phyloP scores from a whole-genome alignment of 2,888 invertebrate genomes.

The Crocallis elinguaria region DNA sequence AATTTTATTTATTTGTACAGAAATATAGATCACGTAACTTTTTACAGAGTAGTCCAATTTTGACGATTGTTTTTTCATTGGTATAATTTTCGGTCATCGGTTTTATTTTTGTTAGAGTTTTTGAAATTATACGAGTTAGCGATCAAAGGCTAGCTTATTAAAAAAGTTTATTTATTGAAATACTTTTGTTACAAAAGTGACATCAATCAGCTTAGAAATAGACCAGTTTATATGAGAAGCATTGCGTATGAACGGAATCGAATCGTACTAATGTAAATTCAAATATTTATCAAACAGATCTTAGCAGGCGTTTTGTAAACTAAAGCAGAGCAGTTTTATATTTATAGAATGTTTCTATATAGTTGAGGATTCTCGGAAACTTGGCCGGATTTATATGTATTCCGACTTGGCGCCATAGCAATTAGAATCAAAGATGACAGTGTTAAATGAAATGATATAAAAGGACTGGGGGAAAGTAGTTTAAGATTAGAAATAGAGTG shows the following conservation, averaged over 20 bases:
- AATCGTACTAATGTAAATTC: conserved; percentile 16
- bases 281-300: conserved; percentile 24
- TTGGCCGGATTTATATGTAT: conserved; percentile 50
- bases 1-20: too few species aligned
- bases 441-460: conserved; percentile 32
- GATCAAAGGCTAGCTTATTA: too few species aligned
- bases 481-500: not conserved
- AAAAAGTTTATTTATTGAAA: not conserved
- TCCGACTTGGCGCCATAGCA: conserved; percentile 54
- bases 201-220: not conserved
- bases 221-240: not conserved
- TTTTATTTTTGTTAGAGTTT: too few species aligned
- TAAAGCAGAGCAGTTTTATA: conserved; percentile 22
- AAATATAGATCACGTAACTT: too few species aligned
- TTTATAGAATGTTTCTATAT: conserved; percentile 35
- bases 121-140: too few species aligned
- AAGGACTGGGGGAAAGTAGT: conserved; percentile 11
- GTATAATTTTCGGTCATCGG: too few species aligned
- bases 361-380: conserved; percentile 48
- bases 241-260: conserved; percentile 9
- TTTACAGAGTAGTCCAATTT: too few species aligned
- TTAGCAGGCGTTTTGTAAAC: conserved; percentile 19
- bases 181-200: not conserved
- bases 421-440: conserved; percentile 51
- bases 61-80: too few species aligned